Conservation (phyloP, 2,797 vertebrate species). For the Psittacula derbiana region DNA sequence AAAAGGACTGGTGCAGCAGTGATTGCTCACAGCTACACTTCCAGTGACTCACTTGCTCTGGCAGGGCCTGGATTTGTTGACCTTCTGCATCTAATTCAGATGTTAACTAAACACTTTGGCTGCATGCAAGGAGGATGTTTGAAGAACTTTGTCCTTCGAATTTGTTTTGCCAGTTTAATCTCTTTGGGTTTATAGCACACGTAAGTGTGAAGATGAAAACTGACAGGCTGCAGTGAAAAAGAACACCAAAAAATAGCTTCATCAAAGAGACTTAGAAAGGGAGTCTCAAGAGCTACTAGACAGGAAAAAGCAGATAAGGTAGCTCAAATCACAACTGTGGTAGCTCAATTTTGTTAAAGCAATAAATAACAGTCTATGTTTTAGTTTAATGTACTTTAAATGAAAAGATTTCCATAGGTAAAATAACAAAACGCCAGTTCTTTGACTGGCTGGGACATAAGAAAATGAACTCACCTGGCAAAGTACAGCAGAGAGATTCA, state of each 20-base stretch:
- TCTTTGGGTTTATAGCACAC: background rate
- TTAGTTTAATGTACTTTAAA: background rate
- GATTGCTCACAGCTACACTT: background rate
- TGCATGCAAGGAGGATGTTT: background rate
- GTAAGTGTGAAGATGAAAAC: background rate
- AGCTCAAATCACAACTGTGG: background rate
- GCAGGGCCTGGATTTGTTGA: background rate
- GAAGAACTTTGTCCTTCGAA: background rate
- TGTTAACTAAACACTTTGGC: background rate
- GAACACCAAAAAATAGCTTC: accelerated
- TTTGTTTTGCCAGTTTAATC: background rate
- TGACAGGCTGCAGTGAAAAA: background rate
- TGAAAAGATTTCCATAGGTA: background rate
- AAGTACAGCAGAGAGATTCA: background rate
- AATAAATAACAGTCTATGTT: background rate
- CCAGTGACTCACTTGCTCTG: background rate
- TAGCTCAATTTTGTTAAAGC: background rate
- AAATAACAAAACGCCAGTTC: background rate
- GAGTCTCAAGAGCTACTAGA: accelerated
- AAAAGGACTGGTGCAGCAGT: background rate
- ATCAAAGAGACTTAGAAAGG: background rate
- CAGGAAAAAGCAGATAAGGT: background rate
- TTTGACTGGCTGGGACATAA: background rate
- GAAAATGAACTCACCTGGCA: background rate
- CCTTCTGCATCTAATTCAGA: background rate